Evolutionary conservation across 2,888 invertebrate genomes (phyloP).

Genomic region (Psylliodes chrysocephalus): DNA sequence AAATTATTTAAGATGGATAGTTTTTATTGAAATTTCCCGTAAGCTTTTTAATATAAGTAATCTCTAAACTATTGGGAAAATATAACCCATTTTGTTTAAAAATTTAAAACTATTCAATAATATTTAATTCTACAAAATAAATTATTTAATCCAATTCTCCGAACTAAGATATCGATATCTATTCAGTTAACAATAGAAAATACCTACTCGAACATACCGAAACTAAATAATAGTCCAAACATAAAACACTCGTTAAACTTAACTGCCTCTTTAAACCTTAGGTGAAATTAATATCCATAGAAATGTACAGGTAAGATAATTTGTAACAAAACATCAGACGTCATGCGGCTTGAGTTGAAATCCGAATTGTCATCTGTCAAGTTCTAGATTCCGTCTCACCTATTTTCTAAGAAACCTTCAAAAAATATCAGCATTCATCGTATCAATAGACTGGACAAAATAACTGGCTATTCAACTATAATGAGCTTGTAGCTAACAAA

Average conservation of each 20-base stretch:
- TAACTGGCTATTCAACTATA: constrained; percentile 55
- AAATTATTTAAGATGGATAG: too few species aligned
- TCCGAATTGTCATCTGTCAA: constrained; percentile 52
- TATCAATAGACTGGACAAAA: constrained; percentile 43
- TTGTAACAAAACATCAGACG: constrained; percentile 56
- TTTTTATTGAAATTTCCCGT: too few species aligned
- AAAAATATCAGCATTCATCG: constrained; percentile 45
- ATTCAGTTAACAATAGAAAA: constrained; percentile 9
- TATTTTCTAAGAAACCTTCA: constrained; percentile 51
- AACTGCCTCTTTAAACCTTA: constrained; percentile 37
- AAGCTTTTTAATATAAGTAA: too few species aligned
- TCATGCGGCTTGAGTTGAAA: constrained; percentile 50
- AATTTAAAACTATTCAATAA: too few species aligned
- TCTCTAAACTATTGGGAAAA: too few species aligned
- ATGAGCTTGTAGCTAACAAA: constrained; percentile 54
- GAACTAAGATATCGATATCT: too few species aligned
- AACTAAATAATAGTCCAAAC: constrained; percentile 38
- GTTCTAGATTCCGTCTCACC: constrained; percentile 53
- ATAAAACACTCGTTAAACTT: constrained; percentile 41
- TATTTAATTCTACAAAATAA: too few species aligned
- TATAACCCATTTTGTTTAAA: too few species aligned
- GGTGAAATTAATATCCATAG: constrained; percentile 42
- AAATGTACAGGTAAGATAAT: constrained; percentile 59
- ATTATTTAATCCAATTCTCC: too few species aligned
- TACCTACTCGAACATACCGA: constrained; percentile 24